These are phyloP conservation scores for Plagiodera versicolora DNA, from an alignment of 2,888 invertebrate genomes.

Conservation along the genomic window DNA sequence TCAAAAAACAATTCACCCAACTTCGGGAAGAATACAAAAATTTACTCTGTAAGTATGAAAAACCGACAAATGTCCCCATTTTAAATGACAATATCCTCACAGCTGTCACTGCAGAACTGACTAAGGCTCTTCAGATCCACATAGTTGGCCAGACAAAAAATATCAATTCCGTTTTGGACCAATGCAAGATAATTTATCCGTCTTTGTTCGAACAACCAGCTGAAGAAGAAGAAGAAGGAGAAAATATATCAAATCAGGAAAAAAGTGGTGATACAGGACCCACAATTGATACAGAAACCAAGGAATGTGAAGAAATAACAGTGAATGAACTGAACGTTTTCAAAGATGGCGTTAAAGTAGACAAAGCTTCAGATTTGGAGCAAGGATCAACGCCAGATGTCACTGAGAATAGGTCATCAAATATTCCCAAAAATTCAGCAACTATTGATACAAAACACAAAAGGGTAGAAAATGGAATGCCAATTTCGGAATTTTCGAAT, in stretches of 20 bases:
- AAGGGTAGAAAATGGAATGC: too few species aligned
- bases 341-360: too few species aligned
- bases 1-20: conserved; percentile 28
- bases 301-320: too few species aligned
- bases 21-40: conserved; percentile 35
- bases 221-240: background rate
- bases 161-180: conserved; percentile 31
- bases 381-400: too few species aligned
- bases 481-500: too few species aligned
- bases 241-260: background rate
- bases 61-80: background rate
- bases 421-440: too few species aligned
- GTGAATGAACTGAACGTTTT: too few species aligned
- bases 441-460: too few species aligned
- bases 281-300: too few species aligned
- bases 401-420: too few species aligned
- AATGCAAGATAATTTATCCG: conserved; percentile 36
- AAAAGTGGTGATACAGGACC: too few species aligned
- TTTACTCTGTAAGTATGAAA: conserved; percentile 27
- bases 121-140: conserved; percentile 32
- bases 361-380: too few species aligned
- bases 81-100: conserved; percentile 6
- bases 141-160: conserved; percentile 34
- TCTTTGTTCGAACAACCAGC: conserved; percentile 17
- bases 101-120: conserved; percentile 36